Percentiles rank a stretch among this genome's conserved stretches.
Conservation (phyloP, 2,113 vertebrate genomes). For the Gallinago undulata region DNA sequence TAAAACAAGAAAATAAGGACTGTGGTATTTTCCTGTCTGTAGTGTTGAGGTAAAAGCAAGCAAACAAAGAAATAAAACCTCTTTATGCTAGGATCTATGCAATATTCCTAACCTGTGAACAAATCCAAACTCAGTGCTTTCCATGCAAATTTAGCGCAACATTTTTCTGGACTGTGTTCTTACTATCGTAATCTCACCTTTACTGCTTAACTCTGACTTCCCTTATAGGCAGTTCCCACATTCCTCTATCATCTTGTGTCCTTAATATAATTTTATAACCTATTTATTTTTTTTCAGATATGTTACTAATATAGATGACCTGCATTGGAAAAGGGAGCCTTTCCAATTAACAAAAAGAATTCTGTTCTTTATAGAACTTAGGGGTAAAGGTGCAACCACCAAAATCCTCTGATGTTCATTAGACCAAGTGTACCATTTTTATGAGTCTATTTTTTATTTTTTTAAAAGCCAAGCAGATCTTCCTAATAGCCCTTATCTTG, state of each 20-base stretch:
- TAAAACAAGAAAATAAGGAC: background rate
- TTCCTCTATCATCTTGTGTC: background rate
- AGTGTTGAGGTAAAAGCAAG: background rate
- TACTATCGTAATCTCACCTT: background rate
- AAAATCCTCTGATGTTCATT: background rate
- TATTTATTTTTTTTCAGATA: background rate
- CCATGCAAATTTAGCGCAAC: background rate
- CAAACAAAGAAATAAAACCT: background rate
- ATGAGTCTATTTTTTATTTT: background rate
- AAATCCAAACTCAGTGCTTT: background rate
- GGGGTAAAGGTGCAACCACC: accelerated
- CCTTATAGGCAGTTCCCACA: background rate
- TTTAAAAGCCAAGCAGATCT: background rate
- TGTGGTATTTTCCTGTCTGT: background rate
- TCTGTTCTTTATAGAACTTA: background rate
- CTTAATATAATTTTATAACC: background rate
- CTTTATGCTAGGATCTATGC: background rate
- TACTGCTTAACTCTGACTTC: background rate
- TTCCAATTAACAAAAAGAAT: background rate
- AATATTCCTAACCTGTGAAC: background rate
- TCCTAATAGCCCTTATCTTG: background rate
- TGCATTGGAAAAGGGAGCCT: background rate
- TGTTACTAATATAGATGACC: background rate
- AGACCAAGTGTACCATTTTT: background rate
- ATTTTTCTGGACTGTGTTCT: background rate